Base-by-base conservation (phyloP, 2,888 invertebrate species). In the Amaurobius ferox region DNA sequence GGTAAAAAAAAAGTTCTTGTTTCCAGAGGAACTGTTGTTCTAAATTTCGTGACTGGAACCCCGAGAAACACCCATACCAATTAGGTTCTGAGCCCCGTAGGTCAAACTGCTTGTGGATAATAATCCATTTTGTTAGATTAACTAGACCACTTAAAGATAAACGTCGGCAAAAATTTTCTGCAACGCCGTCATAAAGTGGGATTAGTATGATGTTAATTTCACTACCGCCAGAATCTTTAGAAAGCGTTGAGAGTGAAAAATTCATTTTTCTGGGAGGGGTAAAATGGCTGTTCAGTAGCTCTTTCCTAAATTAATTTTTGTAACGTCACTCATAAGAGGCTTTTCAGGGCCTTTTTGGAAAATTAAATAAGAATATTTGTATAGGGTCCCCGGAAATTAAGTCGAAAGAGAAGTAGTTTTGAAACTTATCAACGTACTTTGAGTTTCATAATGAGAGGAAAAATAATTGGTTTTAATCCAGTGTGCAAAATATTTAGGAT, bases 61-160 rank as follows among this genome's bases (percentile, higher is more conserved):
- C 68, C 55, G 40, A 71, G 79, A 55, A 64, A 35, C 32, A 48
- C 72, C 79, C 79, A 79, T 64, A 55, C 79, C 79, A 79, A 79
- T 79, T 79, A 79, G 64, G n/a, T 64, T 23, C 55, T 44, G 44
- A 35, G 66, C 64, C 35, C 64, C 67, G 70, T 44, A 72, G 79
- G 72, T 79, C 79, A 79, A 79, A 79, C 66, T 48, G 70, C 72
- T 79, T 79, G 72, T 32, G 26, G 64, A 72, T 72, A 26, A 68
- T 72, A 72, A 72, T 72, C 67, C 66, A 72, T 72, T 79, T 79
- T 66, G 40, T 19, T 26, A 73, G 72, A 79, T 79, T 72, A 79
- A 72, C 79, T 64, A 72, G 39, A n/a, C 55, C 28, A 71, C 64
- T 79, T 72, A 79, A 66, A 72, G 79, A 79, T 79, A 79, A 79